These are phyloP conservation scores for Poecilobothrus nobilitatus DNA, from an alignment of 2,888 invertebrate species.

Conservation along the genomic window DNA sequence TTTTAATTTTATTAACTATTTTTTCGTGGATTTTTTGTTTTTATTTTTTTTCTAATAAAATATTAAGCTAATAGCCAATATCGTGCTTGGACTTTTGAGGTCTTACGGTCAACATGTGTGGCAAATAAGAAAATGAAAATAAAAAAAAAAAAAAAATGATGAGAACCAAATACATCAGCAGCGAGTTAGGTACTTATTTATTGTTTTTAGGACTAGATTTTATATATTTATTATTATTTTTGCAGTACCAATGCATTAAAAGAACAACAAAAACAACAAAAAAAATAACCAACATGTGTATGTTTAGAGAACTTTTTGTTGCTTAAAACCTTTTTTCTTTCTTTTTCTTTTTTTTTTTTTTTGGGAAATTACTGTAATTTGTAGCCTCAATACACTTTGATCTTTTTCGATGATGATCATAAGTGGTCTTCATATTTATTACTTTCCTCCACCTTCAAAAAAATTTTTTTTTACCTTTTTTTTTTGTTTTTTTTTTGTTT, in stretches of 20 bases:
- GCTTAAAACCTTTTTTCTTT: no score
- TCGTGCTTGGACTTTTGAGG: conserved; percentile 2
- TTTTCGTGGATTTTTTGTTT: neutral
- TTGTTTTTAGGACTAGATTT: neutral
- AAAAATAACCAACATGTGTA: no score
- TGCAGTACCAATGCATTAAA: neutral
- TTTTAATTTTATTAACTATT: neutral
- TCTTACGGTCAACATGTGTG: conserved; percentile 6
- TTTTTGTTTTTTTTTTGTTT: neutral
- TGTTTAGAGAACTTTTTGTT: neutral
- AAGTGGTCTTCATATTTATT: neutral
- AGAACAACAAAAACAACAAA: no score
- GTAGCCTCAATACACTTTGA: conserved; percentile 4
- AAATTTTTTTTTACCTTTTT: neutral
- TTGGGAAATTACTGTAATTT: conserved; percentile 1
- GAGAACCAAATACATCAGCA: neutral
- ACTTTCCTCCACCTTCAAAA: neutral
- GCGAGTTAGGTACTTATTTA: neutral
- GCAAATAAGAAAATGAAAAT: neutral
- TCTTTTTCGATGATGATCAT: conserved; percentile 2
- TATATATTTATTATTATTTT: neutral
- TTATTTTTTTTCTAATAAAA: neutral
- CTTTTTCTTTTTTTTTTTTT: no score
- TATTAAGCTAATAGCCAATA: neutral
- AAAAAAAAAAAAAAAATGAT: neutral